Evolutionary conservation across 2,797 vertebrate species (phyloP).

Genomic region (Heterohyrax brucei): DNA sequence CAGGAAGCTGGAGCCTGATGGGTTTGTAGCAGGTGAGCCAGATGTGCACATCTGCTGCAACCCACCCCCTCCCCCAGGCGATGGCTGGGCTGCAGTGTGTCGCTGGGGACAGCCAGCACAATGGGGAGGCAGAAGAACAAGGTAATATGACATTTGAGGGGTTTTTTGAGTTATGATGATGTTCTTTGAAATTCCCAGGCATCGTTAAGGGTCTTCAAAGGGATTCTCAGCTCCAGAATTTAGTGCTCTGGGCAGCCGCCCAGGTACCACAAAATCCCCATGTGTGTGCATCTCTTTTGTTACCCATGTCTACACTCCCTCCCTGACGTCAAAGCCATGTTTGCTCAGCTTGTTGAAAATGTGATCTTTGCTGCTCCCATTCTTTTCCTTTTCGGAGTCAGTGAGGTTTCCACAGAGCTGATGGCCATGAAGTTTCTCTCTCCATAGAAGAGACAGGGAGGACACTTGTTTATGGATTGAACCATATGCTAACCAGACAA

Average conservation of each 20-base stretch:
- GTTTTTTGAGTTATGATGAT: constrained; percentile 82
- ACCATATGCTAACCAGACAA: constrained; percentile 77
- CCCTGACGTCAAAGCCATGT: constrained; percentile 79
- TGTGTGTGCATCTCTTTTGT: constrained; percentile 79
- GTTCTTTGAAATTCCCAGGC: constrained; percentile 83
- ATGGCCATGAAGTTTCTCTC: constrained; percentile 17
- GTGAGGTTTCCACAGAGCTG: constrained; percentile 1
- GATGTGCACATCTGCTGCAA: constrained; percentile 80
- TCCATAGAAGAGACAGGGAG: neutral
- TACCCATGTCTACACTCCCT: constrained; percentile 71
- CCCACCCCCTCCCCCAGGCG: constrained; percentile 17
- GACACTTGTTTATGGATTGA: constrained; percentile 66
- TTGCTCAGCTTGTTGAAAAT: constrained; percentile 85
- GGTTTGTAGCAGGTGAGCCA: constrained; percentile 82
- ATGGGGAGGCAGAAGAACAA: constrained; percentile 80
- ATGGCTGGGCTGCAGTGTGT: constrained; percentile 49
- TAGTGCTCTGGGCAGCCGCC: constrained; percentile 78
- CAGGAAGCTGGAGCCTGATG: constrained; percentile 31
- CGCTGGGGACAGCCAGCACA: constrained; percentile 68
- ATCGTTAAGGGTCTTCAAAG: constrained; percentile 83
- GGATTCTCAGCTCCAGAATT: constrained; percentile 70
- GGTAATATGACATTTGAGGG: constrained; percentile 78
- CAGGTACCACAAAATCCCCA: constrained; percentile 83
- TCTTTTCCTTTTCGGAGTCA: constrained; percentile 70
- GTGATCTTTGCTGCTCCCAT: constrained; percentile 72